A percentile compares a stretch with the other conserved stretches of the same genome.
phyloP scores from a whole-genome alignment of 2,113 vertebrate species.

The Microtus pennsylvanicus region DNA sequence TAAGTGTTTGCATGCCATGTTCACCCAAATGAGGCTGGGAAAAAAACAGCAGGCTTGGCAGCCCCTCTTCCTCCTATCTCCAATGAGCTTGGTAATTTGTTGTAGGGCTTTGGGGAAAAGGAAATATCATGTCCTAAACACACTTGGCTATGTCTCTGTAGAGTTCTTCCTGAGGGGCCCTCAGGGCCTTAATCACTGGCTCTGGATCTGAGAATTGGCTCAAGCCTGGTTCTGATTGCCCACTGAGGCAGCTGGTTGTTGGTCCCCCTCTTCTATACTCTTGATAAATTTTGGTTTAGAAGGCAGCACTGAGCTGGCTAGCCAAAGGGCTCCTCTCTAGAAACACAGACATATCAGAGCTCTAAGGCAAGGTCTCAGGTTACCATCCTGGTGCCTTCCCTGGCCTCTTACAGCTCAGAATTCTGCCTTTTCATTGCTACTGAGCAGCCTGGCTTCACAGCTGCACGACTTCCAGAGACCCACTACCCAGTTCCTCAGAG shows the following conservation, averaged over 20 bases:
- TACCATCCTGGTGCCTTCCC: background rate
- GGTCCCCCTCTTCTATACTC: background rate
- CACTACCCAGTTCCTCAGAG: background rate
- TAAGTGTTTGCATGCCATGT: background rate
- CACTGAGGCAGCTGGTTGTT: background rate
- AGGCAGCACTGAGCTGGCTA: background rate
- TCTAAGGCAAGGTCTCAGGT: background rate
- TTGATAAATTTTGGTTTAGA: constrained; percentile 37
- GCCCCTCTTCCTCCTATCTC: background rate
- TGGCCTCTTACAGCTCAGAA: background rate
- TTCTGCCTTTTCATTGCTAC: background rate
- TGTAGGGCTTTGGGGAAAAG: background rate
- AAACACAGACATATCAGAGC: background rate
- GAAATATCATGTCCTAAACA: background rate
- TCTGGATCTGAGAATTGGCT: constrained; percentile 1
- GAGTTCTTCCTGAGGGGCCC: background rate
- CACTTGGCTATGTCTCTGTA: background rate
- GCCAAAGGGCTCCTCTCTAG: background rate
- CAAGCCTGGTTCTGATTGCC: background rate
- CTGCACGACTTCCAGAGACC: background rate
- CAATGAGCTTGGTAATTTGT: background rate
- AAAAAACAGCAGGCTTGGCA: background rate
- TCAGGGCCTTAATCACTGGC: background rate
- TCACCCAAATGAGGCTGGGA: background rate
- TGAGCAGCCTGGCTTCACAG: background rate